phyloP scores from a whole-genome alignment of 2,888 invertebrate species.

The Argyresthia albistria region DNA sequence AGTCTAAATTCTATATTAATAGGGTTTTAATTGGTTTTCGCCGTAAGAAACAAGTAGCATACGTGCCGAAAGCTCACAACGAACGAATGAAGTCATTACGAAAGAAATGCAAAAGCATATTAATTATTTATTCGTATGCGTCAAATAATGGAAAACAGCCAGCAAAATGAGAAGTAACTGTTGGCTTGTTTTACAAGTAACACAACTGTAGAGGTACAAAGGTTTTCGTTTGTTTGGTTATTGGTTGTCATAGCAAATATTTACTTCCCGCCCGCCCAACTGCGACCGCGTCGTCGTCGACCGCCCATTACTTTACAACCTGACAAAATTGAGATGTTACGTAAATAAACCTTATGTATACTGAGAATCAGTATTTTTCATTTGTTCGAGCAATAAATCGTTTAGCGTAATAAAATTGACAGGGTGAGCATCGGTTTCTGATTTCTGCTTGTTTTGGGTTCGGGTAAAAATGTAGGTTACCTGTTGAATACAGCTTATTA shows the following conservation, averaged over 20 bases:
- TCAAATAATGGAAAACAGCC: too few relatives aligned
- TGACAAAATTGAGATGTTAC: conserved; percentile 22
- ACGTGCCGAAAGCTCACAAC: too few relatives aligned
- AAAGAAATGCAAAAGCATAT: too few relatives aligned
- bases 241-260: conserved; percentile 13
- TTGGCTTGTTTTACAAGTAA: too few relatives aligned
- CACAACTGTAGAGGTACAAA: too few relatives aligned
- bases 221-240: too few relatives aligned
- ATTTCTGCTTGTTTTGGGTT: conserved; percentile 16
- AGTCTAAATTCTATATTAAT: too few relatives aligned
- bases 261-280: conserved; percentile 11
- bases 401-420: conserved; percentile 28
- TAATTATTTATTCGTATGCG: too few relatives aligned
- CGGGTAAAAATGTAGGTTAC: conserved; percentile 1
- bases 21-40: too few relatives aligned
- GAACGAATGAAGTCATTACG: too few relatives aligned
- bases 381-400: conserved; percentile 20
- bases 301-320: background rate
- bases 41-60: too few relatives aligned
- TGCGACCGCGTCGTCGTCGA: background rate
- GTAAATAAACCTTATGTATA: background rate
- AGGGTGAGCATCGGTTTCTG: conserved; percentile 26
- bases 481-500: background rate
- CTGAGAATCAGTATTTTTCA: conserved; percentile 6
- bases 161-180: too few relatives aligned